Evolutionary conservation across 1,140 invertebrate genomes (phyloP).

Genomic region (Hormaphis cornu): DNA sequence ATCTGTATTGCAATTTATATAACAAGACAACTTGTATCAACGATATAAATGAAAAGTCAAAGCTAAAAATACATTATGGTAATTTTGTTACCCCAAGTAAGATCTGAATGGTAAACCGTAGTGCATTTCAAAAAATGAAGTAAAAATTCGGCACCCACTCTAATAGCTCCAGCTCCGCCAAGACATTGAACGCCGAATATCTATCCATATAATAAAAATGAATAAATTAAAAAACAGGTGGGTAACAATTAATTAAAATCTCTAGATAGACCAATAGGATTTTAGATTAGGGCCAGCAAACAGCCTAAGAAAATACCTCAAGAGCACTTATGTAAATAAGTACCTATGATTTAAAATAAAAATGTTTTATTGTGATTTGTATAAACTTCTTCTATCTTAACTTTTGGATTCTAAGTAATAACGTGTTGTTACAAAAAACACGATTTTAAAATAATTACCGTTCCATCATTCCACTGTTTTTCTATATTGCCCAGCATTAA

Average conservation of each 20-base stretch:
- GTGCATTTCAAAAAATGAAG: neutral
- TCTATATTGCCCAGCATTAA: conserved; percentile 71
- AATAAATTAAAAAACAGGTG: neutral
- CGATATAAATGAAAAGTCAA: neutral
- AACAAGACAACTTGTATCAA: neutral
- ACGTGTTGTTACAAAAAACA: neutral
- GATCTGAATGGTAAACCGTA: neutral
- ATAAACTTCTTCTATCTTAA: too few species aligned
- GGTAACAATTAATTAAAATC: too few species aligned
- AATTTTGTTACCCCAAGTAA: neutral
- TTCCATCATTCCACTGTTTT: conserved; percentile 64
- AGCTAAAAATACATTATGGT: neutral
- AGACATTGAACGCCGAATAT: neutral
- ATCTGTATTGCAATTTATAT: neutral
- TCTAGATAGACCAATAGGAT: too few species aligned
- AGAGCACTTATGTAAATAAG: too few species aligned
- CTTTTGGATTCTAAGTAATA: too few species aligned
- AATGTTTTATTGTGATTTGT: too few species aligned
- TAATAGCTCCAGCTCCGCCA: neutral
- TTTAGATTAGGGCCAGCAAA: too few species aligned
- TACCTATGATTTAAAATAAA: too few species aligned
- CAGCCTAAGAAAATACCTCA: too few species aligned
- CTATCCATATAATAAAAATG: too few species aligned
- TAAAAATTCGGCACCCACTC: neutral
- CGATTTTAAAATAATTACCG: conserved; percentile 40